These are phyloP conservation scores for Drosophila sturtevanti DNA, from an alignment of 1,140 invertebrate species.

Conservation along the genomic window DNA sequence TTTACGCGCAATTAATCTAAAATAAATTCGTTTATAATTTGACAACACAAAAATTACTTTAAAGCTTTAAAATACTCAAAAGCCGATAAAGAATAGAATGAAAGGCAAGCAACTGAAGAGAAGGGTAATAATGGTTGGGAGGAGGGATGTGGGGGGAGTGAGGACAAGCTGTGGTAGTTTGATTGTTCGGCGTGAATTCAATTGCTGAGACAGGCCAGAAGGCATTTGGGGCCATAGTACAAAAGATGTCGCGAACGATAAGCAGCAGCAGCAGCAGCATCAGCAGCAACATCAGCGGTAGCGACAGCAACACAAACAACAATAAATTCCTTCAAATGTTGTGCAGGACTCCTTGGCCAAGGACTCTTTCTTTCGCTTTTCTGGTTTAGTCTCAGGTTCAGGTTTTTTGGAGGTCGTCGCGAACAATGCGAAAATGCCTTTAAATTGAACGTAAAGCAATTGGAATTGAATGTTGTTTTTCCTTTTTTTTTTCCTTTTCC, in stretches of 20 bases:
- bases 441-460: conserved; percentile 67
- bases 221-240: neutral
- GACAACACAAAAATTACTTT: conserved; percentile 59
- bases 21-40: conserved; percentile 82
- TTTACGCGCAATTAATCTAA: conserved; percentile 82
- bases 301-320: neutral
- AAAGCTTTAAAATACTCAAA: conserved; percentile 71
- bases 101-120: neutral
- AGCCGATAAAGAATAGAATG: conserved; percentile 2
- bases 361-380: neutral
- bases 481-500: neutral
- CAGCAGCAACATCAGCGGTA: neutral
- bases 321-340: neutral
- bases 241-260: conserved; percentile 38
- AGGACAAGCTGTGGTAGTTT: conserved; percentile 3
- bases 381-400: conserved; percentile 48
- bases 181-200: conserved; percentile 60
- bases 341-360: neutral
- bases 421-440: conserved; percentile 66
- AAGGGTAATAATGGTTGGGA: neutral
- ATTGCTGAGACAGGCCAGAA: conserved; percentile 54
- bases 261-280: conserved; percentile 13
- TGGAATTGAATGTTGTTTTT: conserved; percentile 46
- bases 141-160: neutral
- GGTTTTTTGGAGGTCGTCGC: conserved; percentile 31